phyloP scores from a whole-genome alignment of 2,888 invertebrate genomes.

The Molanna angustata region DNA sequence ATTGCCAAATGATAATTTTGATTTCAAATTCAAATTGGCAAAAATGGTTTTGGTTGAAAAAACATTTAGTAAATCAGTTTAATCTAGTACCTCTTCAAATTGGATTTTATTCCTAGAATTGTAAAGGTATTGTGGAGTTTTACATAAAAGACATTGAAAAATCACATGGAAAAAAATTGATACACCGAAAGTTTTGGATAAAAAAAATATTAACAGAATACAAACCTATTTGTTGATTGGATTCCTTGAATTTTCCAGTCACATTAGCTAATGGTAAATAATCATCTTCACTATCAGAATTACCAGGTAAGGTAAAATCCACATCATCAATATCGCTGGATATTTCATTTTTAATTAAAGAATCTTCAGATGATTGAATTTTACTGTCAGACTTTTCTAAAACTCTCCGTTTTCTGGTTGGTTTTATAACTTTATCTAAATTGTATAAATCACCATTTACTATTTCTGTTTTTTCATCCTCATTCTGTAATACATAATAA shows the following conservation, averaged over 20 bases:
- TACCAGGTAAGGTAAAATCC: constrained; percentile 9
- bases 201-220: too few species aligned
- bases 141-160: too few species aligned
- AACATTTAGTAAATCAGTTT: too few species aligned
- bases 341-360: constrained; percentile 21
- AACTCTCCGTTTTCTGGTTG: constrained; percentile 11
- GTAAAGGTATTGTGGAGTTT: too few species aligned
- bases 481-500: constrained; percentile 12
- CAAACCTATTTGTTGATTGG: too few species aligned
- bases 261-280: constrained; percentile 30
- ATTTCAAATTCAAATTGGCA: too few species aligned
- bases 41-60: too few species aligned
- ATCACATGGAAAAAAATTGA: too few species aligned
- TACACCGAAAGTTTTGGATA: too few species aligned
- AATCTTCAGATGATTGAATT: background rate
- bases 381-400: constrained; percentile 9
- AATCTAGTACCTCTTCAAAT: too few species aligned
- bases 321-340: constrained; percentile 20
- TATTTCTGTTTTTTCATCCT: constrained; percentile 22
- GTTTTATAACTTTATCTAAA: background rate
- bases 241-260: constrained; percentile 28
- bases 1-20: too few species aligned
- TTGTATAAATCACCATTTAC: background rate
- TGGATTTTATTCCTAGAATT: too few species aligned
- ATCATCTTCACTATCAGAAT: constrained; percentile 30